Evolutionary conservation across 2,113 vertebrate species (phyloP), one percentile per base, ranked within the genome.

Genomic region (Taxidea taxus): DNA sequence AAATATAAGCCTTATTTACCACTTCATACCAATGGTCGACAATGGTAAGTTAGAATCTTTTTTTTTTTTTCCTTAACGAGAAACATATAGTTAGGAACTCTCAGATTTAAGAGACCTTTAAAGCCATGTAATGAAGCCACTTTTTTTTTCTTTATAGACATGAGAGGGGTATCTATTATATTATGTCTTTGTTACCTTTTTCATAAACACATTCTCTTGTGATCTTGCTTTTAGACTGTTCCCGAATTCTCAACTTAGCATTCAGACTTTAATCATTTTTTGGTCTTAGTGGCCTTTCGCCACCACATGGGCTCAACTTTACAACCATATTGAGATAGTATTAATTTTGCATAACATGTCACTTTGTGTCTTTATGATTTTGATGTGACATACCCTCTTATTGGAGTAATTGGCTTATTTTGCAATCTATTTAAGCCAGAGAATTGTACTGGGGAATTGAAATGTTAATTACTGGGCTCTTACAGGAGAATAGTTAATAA

Each of bases 1-100:
- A 99, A 99, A 98, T 99, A 99, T 64, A 99, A 99, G 47, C 99
- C 99, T 13, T 98, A 98, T 0, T 98, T 99, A 0, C 97, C 98
- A 1, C 98, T 99, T 47, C 99, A 98, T 88, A 97, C 56, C 64
- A 98, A 99, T 58, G 81, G 98, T 88, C 98, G 60, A 82, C 96
- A 98, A 34, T 99, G 99, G 99, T 99, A 95, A 99, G 99, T 98
- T 91, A 54, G 39, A 70, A 31, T 85, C 66, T 37, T 7, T 62
- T 74, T 8, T 72, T 82, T 82, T 62, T 91, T 31, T 95, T 95
- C n/a, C n/a, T n/a, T 92, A 44, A 85, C 80, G 20, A 92, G 70
- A 89, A 93, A 60, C 18, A 6, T 96, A 92, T 21, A 72, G 3
- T 85, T 70, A 34, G 44, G n/a, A 42, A 47, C 4, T 88, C 20